Conservation (phyloP, 2,888 invertebrate species). For the Physocephala rufipes region DNA sequence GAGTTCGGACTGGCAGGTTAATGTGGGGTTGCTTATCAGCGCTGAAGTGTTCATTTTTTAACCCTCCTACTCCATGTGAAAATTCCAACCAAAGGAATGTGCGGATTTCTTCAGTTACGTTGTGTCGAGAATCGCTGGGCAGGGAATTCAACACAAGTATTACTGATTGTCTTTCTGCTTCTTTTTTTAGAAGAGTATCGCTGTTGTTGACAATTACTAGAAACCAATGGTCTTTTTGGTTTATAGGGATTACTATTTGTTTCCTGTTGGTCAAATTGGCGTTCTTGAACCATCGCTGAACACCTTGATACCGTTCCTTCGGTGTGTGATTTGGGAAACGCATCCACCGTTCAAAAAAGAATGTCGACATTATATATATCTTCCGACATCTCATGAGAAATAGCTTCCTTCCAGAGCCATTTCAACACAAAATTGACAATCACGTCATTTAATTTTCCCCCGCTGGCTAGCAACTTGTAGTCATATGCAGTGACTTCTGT, state of each 20-base stretch:
- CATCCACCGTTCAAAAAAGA: background rate
- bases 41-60: background rate
- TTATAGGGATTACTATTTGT: background rate
- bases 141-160: background rate
- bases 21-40: background rate
- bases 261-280: background rate
- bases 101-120: background rate
- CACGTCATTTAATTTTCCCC: too few species aligned
- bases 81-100: background rate
- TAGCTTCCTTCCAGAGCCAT: too few species aligned
- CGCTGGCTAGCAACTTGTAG: too few species aligned
- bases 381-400: too few species aligned
- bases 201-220: background rate
- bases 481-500: too few species aligned
- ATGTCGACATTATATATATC: too few species aligned
- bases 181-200: background rate
- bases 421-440: too few species aligned
- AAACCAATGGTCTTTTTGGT: slow-evolving; percentile 6
- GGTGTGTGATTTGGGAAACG: background rate
- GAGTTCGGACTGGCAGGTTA: background rate
- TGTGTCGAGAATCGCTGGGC: background rate
- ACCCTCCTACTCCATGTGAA: background rate
- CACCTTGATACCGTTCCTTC: background rate
- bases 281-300: background rate
- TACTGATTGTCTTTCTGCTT: background rate